Conservation (phyloP, 2,888 invertebrate genomes). For the Baccha elongata region DNA sequence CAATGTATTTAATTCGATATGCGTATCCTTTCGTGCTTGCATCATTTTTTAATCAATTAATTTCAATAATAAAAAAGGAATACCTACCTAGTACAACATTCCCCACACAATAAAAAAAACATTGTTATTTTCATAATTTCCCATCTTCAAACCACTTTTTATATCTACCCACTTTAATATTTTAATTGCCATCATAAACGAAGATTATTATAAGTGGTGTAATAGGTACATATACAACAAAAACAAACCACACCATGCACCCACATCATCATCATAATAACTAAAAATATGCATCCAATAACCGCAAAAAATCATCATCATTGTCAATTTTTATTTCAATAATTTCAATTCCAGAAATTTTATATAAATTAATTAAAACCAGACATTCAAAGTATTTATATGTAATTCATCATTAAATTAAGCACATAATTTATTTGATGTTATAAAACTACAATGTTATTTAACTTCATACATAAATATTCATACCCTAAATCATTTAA, state of each 20-base stretch:
- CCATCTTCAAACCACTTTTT: constrained; percentile 12
- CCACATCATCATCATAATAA: constrained; percentile 15
- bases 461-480: constrained; percentile 4
- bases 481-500: constrained; percentile 7
- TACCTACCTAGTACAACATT: neutral
- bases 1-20: too few species aligned
- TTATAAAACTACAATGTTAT: too few species aligned
- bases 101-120: neutral
- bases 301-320: constrained; percentile 35
- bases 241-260: constrained; percentile 21
- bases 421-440: constrained; percentile 3
- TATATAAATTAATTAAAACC: constrained; percentile 35
- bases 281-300: constrained; percentile 7
- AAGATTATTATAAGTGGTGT: constrained; percentile 10
- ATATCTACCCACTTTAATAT: constrained; percentile 11
- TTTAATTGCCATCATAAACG: constrained; percentile 26
- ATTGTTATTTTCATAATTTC: constrained; percentile 11
- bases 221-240: too few species aligned
- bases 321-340: constrained; percentile 46
- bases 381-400: constrained; percentile 16
- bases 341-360: constrained; percentile 15
- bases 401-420: constrained; percentile 28
- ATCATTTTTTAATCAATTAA: too few species aligned
- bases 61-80: too few species aligned
- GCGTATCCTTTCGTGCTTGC: too few species aligned